Base-by-base conservation (phyloP, 2,888 invertebrate genomes). In the Synergus gifuensis region DNA sequence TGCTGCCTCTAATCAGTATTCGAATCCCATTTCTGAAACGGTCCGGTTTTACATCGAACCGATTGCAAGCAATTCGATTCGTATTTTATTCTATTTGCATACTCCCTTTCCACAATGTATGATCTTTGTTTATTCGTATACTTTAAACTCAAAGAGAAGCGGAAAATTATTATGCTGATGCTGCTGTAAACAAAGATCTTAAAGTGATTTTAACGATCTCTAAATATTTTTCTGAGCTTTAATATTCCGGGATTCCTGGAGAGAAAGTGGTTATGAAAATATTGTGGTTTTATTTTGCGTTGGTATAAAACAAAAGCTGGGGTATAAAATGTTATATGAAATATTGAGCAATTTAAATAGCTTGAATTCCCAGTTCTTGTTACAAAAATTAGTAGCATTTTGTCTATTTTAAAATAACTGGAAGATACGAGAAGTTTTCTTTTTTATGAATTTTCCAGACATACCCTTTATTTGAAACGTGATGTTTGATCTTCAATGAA, bases 1-100 rank as follows among this genome's bases (percentile, higher is more conserved):
- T 73, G 73, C 36, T 73, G 73, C 73, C 54, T 73, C 54, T 73
- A 54, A 73, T 73, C 73, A 73, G 73, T 40, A 54, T 73, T 73
- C 73, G 73, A 49, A 69, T 69, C 49, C 69, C 36, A 69, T 69
- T 69, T 69, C 49, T 28, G 49, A 54, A 69, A 28, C 49, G n/a
- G 69, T 69, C 46, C 46, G 9, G 46, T 49, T n/a, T 54, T 54
- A 49, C 28, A n/a, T 14, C 8, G 11, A 69, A 46, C 9, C 69
- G 69, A 54, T 69, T 49, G 44, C 67, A 28, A 22, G 64, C 36
- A 8, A 69, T 69, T 54, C 49, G 16, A 54, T 69, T 28, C 28
- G 36, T 69, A 69, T 69, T 69, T 69, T 49, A 69, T 49, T 22
- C 16, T 69, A 69, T 69, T 69, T 54, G 69, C 69, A 69, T 69